Evolutionary conservation across 2,797 vertebrate genomes (phyloP).

Genomic region (Nannoperca australis): DNA sequence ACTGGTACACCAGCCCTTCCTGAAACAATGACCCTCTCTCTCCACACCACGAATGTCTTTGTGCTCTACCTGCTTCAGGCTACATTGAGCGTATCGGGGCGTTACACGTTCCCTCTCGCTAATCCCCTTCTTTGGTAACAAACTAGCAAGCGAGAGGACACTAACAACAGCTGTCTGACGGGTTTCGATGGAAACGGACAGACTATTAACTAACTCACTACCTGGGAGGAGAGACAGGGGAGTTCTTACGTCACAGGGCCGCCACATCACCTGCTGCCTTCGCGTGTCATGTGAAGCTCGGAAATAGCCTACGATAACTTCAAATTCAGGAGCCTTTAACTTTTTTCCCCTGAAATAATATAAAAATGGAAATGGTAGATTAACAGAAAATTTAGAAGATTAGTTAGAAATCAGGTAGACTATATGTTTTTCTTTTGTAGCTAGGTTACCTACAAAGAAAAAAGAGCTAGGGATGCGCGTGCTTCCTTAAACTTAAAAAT

Average conservation of each 20-base stretch:
- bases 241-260: conserved; percentile 72
- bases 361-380: rapidly evolving
- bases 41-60: background rate
- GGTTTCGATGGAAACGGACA: conserved; percentile 43
- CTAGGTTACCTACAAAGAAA: background rate
- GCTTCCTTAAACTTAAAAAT: background rate
- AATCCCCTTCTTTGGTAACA: background rate
- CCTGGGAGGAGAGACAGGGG: conserved; percentile 48
- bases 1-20: background rate
- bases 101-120: background rate
- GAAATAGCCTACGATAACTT: background rate
- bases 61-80: background rate
- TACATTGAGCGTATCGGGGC: background rate
- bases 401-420: rapidly evolving
- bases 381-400: rapidly evolving
- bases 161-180: background rate
- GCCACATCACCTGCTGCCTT: conserved; percentile 68
- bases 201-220: background rate
- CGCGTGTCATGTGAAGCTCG: background rate
- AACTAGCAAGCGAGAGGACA: background rate
- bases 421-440: no score
- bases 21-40: background rate
- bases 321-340: rapidly evolving
- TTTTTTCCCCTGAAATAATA: rapidly evolving
- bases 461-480: rapidly evolving